A percentile compares a stretch with the other conserved stretches of the same genome.
These are phyloP conservation scores for Leptodactylus fuscus DNA, from an alignment of 2,113 vertebrate species.

Conservation along the genomic window DNA sequence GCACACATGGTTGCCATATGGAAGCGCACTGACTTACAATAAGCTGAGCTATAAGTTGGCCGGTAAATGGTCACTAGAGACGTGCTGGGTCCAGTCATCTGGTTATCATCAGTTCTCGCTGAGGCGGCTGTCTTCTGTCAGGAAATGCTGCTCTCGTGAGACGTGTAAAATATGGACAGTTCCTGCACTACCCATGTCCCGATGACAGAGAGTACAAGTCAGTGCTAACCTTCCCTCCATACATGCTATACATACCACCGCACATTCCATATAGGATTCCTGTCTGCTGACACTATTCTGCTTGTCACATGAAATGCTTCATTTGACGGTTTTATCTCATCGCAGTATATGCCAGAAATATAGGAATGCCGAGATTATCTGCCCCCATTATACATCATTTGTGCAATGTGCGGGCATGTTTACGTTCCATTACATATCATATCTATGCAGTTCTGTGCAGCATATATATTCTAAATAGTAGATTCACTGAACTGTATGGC, in stretches of 20 bases:
- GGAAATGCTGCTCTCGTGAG: background rate
- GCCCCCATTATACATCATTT: no score
- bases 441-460: no score
- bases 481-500: no score
- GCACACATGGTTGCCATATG: background rate
- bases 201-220: constrained; percentile 26
- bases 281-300: background rate
- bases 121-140: background rate
- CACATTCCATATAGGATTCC: background rate
- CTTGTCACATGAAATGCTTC: background rate
- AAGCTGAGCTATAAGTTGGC: background rate
- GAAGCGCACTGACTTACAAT: background rate
- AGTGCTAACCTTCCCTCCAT: background rate
- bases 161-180: background rate
- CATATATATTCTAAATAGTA: no score
- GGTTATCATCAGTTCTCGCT: constrained; percentile 2
- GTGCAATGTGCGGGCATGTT: no score
- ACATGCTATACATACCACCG: background rate
- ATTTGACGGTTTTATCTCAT: background rate
- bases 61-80: background rate
- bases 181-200: background rate
- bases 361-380: no score
- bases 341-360: background rate
- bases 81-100: background rate
- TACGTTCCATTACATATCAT: background rate